These are phyloP conservation scores for Gymnoscopelus braueri DNA, from an alignment of 2,797 vertebrate genomes.

Conservation along the genomic window DNA sequence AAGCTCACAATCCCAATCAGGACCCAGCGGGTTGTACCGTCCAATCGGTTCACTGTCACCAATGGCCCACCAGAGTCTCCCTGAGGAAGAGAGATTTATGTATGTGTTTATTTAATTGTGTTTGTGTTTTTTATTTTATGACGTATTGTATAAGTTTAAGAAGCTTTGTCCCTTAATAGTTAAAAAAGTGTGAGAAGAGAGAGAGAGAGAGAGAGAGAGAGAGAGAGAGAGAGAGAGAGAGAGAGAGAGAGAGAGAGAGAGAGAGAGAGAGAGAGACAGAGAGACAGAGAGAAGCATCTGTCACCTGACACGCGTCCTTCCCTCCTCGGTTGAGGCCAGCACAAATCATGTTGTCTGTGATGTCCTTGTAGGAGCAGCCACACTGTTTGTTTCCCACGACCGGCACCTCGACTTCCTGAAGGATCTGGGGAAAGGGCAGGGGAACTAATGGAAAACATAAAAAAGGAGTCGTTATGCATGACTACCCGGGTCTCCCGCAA, in stretches of 20 bases:
- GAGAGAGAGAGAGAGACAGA: too few species aligned
- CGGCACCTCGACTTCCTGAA: conserved; percentile 65
- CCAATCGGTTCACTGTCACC: not conserved
- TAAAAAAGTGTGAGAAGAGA: not conserved
- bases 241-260: not conserved
- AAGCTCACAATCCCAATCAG: conserved; percentile 67
- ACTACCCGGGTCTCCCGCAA: not conserved
- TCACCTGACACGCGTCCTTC: conserved; percentile 70
- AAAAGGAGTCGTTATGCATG: not conserved
- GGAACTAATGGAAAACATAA: conserved; percentile 17
- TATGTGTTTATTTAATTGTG: too few species aligned
- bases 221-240: not conserved
- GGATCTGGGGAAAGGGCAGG: accelerated
- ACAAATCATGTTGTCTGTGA: conserved; percentile 60
- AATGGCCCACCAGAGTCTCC: conserved; percentile 62
- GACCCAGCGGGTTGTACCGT: conserved; percentile 5
- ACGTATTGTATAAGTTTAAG: too few species aligned
- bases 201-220: too few species aligned
- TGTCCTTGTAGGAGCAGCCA: conserved; percentile 4
- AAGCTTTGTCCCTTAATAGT: too few species aligned
- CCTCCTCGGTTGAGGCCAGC: conserved; percentile 48
- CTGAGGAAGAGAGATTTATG: conserved; percentile 30
- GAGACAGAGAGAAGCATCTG: too few species aligned
- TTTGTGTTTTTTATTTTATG: too few species aligned
- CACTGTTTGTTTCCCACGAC: conserved; percentile 65